Percentiles rank a stretch among this genome's conserved stretches.
Conservation (phyloP, 37 sponge, comb jelly and placozoan species). For the Crambe crambe region DNA sequence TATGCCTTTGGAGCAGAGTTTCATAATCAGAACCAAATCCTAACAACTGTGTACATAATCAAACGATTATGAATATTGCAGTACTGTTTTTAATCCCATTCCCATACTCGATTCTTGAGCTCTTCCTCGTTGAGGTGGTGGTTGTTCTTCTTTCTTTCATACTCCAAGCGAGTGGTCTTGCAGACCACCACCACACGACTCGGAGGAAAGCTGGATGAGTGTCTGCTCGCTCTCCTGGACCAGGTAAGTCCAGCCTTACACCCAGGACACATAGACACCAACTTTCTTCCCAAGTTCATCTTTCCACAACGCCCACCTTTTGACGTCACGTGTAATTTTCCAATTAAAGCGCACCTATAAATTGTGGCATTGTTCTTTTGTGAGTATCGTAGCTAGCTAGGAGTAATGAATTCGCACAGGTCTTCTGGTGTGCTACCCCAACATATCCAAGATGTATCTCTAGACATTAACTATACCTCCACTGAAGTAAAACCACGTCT, state of each 20-base stretch:
- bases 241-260: background rate
- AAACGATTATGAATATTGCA: background rate
- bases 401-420: constrained; percentile 5
- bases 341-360: no score
- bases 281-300: background rate
- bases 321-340: no score
- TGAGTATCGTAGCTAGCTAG: background rate
- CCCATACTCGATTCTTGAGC: constrained; percentile 31
- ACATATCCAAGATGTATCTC: constrained; percentile 57
- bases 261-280: background rate
- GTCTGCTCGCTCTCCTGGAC: background rate
- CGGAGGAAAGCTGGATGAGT: constrained; percentile 5
- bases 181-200: constrained; percentile 42
- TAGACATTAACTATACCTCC: constrained; percentile 3
- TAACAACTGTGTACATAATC: constrained; percentile 32
- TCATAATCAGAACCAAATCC: constrained; percentile 59
- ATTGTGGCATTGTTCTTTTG: background rate
- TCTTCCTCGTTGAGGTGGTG: background rate
- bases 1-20: constrained; percentile 35
- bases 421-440: constrained; percentile 44
- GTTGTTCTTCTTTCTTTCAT: constrained; percentile 23
- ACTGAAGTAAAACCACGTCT: constrained; percentile 53
- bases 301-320: no score
- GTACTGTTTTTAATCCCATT: background rate
- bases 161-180: constrained; percentile 62